Percentiles rank a stretch among this genome's conserved stretches.
phyloP scores from a whole-genome alignment of 23 tunicate species.

The Halocynthia aurantium region DNA sequence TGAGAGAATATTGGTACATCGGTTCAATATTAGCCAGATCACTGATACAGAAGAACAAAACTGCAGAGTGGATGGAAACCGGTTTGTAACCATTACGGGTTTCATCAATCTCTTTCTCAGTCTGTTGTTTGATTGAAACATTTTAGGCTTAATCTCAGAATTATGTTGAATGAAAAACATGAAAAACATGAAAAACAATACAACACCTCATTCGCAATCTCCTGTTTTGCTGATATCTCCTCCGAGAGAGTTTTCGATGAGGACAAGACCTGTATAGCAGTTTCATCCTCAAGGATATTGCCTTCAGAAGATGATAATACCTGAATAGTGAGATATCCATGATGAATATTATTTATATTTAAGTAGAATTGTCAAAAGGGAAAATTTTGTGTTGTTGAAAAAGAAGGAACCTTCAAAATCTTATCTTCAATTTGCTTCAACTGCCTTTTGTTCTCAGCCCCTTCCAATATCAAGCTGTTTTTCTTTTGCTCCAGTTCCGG shows the following conservation, averaged over 20 bases:
- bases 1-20: slow-evolving; percentile 89
- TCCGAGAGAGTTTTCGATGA: slow-evolving; percentile 86
- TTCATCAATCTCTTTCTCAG: slow-evolving; percentile 85
- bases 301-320: slow-evolving; percentile 91
- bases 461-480: slow-evolving; percentile 86
- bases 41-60: slow-evolving; percentile 90
- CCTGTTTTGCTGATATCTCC: slow-evolving; percentile 96
- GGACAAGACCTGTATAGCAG: slow-evolving; percentile 79
- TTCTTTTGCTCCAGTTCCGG: slow-evolving; percentile 89
- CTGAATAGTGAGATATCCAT: neutral
- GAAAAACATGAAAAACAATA: neutral
- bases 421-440: slow-evolving; percentile 91
- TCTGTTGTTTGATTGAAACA: slow-evolving; percentile 24
- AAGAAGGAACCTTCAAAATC: slow-evolving; percentile 50
- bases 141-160: neutral
- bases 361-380: too few species aligned
- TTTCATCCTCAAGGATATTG: slow-evolving; percentile 94
- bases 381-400: neutral
- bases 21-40: slow-evolving; percentile 96
- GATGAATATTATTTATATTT: too few species aligned
- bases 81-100: slow-evolving; percentile 93
- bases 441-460: slow-evolving; percentile 88
- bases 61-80: slow-evolving; percentile 85
- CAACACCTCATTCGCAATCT: slow-evolving; percentile 64
- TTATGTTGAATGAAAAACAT: neutral